These are phyloP conservation scores for Grammomys dolichurus DNA, from an alignment of 2,113 vertebrate species.

Conservation along the genomic window DNA sequence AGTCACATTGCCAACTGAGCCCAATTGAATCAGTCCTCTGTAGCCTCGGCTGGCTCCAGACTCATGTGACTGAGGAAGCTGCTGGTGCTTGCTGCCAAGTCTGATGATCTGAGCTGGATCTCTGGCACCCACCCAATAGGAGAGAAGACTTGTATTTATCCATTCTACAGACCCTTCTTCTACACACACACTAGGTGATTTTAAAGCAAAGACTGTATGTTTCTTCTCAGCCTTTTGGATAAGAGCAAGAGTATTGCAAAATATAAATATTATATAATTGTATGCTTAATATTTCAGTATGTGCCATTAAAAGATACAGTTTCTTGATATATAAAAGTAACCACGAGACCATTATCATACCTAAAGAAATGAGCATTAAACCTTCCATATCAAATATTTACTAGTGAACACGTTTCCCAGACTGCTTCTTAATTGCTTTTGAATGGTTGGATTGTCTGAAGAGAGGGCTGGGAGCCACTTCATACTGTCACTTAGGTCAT, in stretches of 20 bases:
- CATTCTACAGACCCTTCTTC: background rate
- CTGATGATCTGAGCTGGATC: background rate
- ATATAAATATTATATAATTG: conserved; percentile 30
- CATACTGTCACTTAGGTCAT: background rate
- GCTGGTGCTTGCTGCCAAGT: background rate
- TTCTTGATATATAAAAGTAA: conserved; percentile 33
- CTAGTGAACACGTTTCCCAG: background rate
- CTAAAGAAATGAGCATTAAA: background rate
- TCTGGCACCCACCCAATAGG: too few species aligned
- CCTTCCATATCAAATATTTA: background rate
- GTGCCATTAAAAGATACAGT: conserved; percentile 43
- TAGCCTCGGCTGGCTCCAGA: background rate
- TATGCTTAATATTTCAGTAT: conserved; percentile 48
- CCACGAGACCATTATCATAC: background rate
- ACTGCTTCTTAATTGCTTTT: background rate
- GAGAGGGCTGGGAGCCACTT: background rate
- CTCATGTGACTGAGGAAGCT: background rate
- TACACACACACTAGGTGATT: background rate
- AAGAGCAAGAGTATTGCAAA: conserved; percentile 3
- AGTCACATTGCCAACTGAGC: background rate
- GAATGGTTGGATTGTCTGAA: background rate
- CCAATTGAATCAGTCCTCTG: background rate
- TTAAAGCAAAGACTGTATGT: background rate
- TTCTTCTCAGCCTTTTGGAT: background rate
- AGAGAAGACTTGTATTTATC: background rate